Conservation (phyloP, 2,888 invertebrate species). For the Leptarthrus brevirostris region DNA sequence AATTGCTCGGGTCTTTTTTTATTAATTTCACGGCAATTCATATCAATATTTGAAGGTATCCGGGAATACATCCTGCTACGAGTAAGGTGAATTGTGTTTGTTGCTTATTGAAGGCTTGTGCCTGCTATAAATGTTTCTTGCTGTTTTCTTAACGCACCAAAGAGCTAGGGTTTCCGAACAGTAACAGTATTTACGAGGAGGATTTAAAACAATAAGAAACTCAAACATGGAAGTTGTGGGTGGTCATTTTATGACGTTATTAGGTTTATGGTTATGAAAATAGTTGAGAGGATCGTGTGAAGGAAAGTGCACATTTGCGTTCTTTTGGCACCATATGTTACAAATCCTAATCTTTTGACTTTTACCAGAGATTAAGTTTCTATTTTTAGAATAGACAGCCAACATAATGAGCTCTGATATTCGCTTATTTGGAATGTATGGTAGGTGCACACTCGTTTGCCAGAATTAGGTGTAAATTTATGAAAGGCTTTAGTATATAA, state of each 20-base stretch:
- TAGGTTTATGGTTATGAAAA: not conserved
- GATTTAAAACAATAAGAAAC: not conserved
- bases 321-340: slow-evolving; percentile 29
- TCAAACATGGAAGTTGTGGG: not conserved
- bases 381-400: no score
- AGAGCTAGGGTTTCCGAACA: not conserved
- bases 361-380: no score
- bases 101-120: not conserved
- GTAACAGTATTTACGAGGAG: not conserved
- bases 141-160: not conserved
- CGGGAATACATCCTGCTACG: not conserved
- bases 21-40: not conserved
- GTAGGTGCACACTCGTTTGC: no score
- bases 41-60: not conserved
- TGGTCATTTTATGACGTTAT: not conserved
- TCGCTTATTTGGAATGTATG: no score
- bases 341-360: no score
- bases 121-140: not conserved
- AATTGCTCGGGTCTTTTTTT: not conserved
- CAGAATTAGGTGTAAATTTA: no score
- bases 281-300: not conserved
- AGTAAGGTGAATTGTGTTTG: not conserved
- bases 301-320: slow-evolving; percentile 14
- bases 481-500: no score
- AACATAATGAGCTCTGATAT: no score